A percentile compares a stretch with the other conserved stretches of the same genome.
phyloP scores from a whole-genome alignment of 2,797 vertebrate genomes.

The Limnodromus scolopaceus region DNA sequence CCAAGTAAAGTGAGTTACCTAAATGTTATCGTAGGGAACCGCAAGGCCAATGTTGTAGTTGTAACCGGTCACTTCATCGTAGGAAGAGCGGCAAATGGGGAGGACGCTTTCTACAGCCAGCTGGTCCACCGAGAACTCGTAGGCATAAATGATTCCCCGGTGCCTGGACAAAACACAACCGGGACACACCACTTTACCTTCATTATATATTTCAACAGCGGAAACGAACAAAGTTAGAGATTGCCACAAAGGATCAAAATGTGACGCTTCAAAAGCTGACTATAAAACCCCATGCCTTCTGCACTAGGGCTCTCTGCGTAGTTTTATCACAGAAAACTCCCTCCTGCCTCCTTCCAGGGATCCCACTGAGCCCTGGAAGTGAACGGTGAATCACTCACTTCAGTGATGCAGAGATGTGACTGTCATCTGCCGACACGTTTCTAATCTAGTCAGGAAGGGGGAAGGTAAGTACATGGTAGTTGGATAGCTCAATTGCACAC shows the following conservation, averaged over 20 bases:
- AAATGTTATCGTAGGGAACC: constrained; percentile 83
- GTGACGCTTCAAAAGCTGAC: background rate
- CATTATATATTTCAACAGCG: background rate
- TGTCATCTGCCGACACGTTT: constrained; percentile 13
- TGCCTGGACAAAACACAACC: constrained; percentile 77
- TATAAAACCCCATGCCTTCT: background rate
- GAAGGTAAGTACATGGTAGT: background rate
- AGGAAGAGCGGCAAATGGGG: constrained; percentile 91
- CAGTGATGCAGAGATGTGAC: background rate
- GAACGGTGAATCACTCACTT: background rate
- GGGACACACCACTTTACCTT: fast-evolving
- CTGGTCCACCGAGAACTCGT: constrained; percentile 89
- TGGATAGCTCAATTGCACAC: background rate
- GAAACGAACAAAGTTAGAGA: background rate
- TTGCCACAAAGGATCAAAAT: fast-evolving
- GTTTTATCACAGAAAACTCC: background rate
- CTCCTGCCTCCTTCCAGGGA: background rate
- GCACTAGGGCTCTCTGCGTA: background rate
- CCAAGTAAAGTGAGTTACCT: background rate
- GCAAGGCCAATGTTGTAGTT: constrained; percentile 91
- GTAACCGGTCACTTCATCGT: constrained; percentile 79
- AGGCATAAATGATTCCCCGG: constrained; percentile 88
- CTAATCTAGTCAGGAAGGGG: background rate
- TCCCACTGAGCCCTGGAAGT: background rate
- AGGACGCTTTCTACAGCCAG: constrained; percentile 83